Conservation (phyloP, 2,888 invertebrate species). For the Zygaena filipendulae region DNA sequence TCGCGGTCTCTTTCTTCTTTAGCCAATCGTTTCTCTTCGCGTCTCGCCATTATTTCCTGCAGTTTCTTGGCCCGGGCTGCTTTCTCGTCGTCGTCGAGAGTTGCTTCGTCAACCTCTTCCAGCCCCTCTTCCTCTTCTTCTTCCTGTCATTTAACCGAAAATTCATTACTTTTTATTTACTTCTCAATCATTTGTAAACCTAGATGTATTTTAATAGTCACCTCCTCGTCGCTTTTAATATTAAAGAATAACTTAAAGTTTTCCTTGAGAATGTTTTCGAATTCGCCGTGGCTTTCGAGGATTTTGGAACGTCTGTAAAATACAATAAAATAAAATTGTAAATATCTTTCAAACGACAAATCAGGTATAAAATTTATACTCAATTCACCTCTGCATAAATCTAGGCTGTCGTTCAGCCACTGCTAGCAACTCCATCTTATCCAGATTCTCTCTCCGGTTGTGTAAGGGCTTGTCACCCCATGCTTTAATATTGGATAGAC, state of each 20-base stretch:
- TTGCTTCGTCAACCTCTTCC: conserved; percentile 50
- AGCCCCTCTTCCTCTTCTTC: conserved; percentile 36
- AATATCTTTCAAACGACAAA: background rate
- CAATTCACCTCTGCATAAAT: conserved; percentile 52
- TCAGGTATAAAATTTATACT: background rate
- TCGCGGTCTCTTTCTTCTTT: conserved; percentile 32
- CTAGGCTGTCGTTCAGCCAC: conserved; percentile 65
- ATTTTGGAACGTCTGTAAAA: conserved; percentile 45
- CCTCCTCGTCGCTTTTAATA: conserved; percentile 59
- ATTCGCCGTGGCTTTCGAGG: conserved; percentile 60
- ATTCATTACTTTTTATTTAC: too few relatives aligned
- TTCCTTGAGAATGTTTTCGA: conserved; percentile 66
- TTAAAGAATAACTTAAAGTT: conserved; percentile 80
- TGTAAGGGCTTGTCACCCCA: conserved; percentile 84
- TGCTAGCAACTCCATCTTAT: conserved; percentile 60
- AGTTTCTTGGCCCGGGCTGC: conserved; percentile 34
- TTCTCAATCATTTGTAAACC: too few relatives aligned
- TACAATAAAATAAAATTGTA: background rate
- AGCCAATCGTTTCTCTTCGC: conserved; percentile 31
- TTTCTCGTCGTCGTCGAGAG: conserved; percentile 50
- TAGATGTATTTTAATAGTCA: too few relatives aligned
- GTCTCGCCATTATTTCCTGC: conserved; percentile 26
- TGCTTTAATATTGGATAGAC: conserved; percentile 66
- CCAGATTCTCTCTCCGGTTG: conserved; percentile 69
- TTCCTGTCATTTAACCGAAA: too few relatives aligned